phyloP scores from a whole-genome alignment of 2,113 vertebrate species.

The Ptychochromis oligacanthus region DNA sequence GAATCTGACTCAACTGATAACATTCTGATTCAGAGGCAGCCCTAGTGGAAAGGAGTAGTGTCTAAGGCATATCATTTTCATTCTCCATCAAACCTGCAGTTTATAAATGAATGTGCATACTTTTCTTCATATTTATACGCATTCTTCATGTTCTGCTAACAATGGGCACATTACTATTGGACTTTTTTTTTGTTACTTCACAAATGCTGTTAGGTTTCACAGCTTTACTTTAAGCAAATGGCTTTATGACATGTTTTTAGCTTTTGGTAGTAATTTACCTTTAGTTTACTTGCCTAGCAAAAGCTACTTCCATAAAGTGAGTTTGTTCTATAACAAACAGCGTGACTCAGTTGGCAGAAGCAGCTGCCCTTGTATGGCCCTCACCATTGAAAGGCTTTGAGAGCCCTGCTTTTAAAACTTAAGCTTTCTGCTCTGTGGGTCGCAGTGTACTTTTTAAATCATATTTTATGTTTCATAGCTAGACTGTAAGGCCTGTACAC shows the following conservation, averaged over 20 bases:
- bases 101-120: neutral
- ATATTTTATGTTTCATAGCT: constrained; percentile 10
- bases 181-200: neutral
- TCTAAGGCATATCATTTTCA: neutral
- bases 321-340: neutral
- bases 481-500: neutral
- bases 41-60: neutral
- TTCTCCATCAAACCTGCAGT: neutral
- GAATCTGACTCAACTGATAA: neutral
- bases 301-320: neutral
- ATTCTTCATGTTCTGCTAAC: neutral
- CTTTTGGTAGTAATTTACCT: neutral
- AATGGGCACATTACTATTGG: neutral
- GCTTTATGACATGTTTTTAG: neutral
- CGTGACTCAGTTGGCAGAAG: neutral
- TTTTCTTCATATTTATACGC: too few species aligned
- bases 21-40: neutral
- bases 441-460: neutral
- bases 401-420: constrained; percentile 16
- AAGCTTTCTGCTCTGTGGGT: neutral
- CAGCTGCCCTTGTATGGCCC: neutral
- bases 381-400: neutral
- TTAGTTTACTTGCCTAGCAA: neutral
- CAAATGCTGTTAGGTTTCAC: neutral
- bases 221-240: neutral